Base-by-base conservation (phyloP, 2,797 vertebrate species). In the Sus cebifrons region DNA sequence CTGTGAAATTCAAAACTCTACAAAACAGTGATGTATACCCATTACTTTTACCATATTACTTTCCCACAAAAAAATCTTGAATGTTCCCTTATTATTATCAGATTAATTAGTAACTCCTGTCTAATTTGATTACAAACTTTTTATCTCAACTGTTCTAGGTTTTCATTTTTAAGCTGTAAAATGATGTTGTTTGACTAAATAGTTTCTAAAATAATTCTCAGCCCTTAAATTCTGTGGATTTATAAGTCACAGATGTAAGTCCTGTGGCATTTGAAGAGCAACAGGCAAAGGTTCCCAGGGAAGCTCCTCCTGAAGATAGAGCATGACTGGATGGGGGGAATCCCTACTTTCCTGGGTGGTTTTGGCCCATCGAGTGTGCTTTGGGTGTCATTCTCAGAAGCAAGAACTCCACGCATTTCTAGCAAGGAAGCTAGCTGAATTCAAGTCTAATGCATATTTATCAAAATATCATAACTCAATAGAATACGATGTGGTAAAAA, bases 121-220 rank as follows among this genome's bases (percentile, higher is more conserved):
- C 56, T 71, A 94, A 83, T 44, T 52, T 88, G 56, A 81, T 75
- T 86, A 86, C 27, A 91, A 86, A 91, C n/a, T 65, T 5, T 73
- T 90, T 84, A 97, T 78, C 68, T 91, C 62, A 93, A 2, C n/a
- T 40, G 56, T 36, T 71, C 71, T 73, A 62, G 29, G 32, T 83
- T 92, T 97, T 95, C 21, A 21, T 62, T 91, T 85, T 84, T 75
- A 86, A 96, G 62, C 25, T 86, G 3, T 40, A 86, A 96, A 77
- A 83, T 67, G 14, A 95, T 32, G 17, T 60, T 92, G 49, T 91
- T 93, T 86, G 58, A 86, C 3, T 64, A 86, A 88, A 78, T 29
- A 77, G 56, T 77, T 71, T 96, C 82, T 79, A 62, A 92, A 90
- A 92, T 77, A 74, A 87, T 88, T 62, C 29, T 36, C 60, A 75